These are phyloP conservation scores for Hymenopus coronatus DNA, from an alignment of 2,888 invertebrate genomes.

Conservation along the genomic window DNA sequence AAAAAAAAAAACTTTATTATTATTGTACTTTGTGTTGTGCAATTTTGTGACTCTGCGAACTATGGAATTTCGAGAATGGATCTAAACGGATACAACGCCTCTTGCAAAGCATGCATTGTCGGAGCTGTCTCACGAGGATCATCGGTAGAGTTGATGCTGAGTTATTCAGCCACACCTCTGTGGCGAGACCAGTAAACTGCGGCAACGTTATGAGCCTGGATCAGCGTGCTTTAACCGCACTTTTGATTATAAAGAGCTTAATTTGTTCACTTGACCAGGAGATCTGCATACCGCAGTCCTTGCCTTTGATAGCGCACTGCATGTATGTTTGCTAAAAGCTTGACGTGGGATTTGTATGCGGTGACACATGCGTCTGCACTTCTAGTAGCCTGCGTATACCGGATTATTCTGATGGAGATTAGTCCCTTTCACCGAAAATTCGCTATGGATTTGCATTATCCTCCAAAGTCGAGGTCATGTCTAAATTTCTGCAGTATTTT, in stretches of 20 bases:
- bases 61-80: too few relatives aligned
- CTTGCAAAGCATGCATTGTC: neutral
- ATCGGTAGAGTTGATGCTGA: neutral
- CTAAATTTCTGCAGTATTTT: neutral
- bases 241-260: neutral
- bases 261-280: neutral
- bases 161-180: neutral
- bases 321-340: neutral
- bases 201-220: neutral
- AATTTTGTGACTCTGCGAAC: too few relatives aligned
- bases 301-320: neutral
- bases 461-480: neutral
- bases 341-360: neutral
- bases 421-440: neutral
- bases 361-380: neutral
- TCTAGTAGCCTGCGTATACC: neutral
- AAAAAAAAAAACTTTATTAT: too few relatives aligned
- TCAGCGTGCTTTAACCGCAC: neutral
- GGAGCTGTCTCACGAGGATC: neutral
- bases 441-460: neutral
- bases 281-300: neutral
- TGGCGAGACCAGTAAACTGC: neutral
- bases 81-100: too few relatives aligned
- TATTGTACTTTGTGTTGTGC: too few relatives aligned
- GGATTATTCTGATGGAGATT: neutral